Percentiles rank a stretch among this genome's conserved stretches.
Evolutionary conservation across 2,888 invertebrate species (phyloP).

Genomic region (Eupithecia subumbrata): DNA sequence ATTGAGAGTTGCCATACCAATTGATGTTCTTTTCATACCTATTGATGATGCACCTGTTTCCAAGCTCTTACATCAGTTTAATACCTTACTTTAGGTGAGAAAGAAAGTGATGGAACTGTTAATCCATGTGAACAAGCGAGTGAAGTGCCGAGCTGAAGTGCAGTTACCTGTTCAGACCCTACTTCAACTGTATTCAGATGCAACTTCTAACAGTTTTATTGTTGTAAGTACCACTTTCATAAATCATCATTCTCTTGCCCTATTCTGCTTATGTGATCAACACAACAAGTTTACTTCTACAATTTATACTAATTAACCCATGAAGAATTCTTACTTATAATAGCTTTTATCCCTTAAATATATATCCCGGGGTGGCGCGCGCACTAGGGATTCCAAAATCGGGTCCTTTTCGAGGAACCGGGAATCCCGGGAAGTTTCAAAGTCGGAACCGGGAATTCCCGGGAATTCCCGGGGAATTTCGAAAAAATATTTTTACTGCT

Average conservation of each 20-base stretch:
- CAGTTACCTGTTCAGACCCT: constrained; percentile 94
- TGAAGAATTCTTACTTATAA: no score
- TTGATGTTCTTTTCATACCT: not conserved
- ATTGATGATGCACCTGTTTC: not conserved
- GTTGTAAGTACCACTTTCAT: constrained; percentile 82
- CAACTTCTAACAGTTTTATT: constrained; percentile 90
- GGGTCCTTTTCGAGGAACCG: no score
- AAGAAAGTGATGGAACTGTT: constrained; percentile 96
- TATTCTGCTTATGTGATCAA: not conserved
- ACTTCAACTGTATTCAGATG: constrained; percentile 91
- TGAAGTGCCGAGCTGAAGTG: constrained; percentile 92
- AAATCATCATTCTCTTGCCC: not conserved
- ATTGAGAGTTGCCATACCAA: not conserved
- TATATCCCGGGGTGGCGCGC: no score
- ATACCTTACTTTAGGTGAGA: constrained; percentile 65
- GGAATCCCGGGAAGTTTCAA: no score
- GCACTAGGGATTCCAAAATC: no score
- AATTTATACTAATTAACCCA: not conserved
- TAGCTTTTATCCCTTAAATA: no score
- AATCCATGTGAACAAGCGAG: constrained; percentile 94
- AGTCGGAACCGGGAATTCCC: no score
- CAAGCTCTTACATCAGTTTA: not conserved
- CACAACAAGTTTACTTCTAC: not conserved
- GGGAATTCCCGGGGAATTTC: no score
- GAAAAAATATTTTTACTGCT: no score